Base-by-base conservation (phyloP, 2,113 vertebrate genomes). In the Anguilla japonica region DNA sequence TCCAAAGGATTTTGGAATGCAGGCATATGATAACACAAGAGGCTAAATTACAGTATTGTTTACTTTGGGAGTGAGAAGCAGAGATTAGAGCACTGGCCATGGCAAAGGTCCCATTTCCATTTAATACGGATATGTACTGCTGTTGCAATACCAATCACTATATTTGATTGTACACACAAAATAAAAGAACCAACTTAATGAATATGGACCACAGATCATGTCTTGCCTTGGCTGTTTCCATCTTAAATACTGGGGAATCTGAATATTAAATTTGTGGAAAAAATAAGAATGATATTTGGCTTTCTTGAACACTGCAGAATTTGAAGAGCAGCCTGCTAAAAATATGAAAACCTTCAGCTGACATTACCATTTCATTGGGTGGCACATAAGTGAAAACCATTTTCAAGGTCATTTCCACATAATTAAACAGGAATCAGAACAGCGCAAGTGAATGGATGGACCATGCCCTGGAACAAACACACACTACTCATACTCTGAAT, bases 401-500 rank as follows among this genome's bases (percentile, higher is more conserved):
- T 82, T 46, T 43, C 80, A 41, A 82, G 80, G 22, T 18, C 16
- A 6, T 41, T 82, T 43, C 80, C 43, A 82, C 2, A 26, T 43
- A 82, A 43, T 82, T 82, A 41, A 82, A 82, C 80, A 20, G 39
- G 80, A 46, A 82, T 80, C 26, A 46, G 22, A 41, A 82, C 43
- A 46, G 41, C 41, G 15, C 6, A 6, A 46, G 29, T 43, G 80
- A 46, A 82, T 82, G 41, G 1, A 41, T 82, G 18, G 80, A 18
- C 18, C 41, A 82, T 82, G 80, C 46, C 80, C 80, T 82, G 15
- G 2, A 43, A 2, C 39, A 82, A 43, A 41, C 43, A 34, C 34
- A 34, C 34, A 34, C 34, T 34, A 34, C 34, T 34, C 34, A 34
- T 34, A 34, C 1, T 34, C 34, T 34, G 34, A 34, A 34, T 34